Evolutionary conservation across 2,888 invertebrate genomes (phyloP).

Genomic region (Lasius fuliginosus): DNA sequence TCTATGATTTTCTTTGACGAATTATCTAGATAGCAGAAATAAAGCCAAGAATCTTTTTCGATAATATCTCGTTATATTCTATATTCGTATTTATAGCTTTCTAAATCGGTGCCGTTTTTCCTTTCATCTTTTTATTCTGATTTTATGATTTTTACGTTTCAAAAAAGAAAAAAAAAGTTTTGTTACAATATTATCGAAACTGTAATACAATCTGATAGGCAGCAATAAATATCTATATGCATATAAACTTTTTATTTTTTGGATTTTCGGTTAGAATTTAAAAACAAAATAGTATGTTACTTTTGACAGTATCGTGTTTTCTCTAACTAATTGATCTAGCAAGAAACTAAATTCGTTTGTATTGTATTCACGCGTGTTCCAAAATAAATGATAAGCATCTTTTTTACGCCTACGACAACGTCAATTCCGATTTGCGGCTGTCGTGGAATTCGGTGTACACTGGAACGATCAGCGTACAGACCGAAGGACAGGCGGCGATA

Average conservation of each 20-base stretch:
- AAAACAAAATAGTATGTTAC: neutral
- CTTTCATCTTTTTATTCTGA: too few species aligned
- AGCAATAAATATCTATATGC: neutral
- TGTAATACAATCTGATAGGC: neutral
- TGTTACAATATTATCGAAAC: neutral
- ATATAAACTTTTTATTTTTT: neutral
- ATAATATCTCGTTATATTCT: neutral
- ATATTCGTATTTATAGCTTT: too few species aligned
- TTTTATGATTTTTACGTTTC: too few species aligned
- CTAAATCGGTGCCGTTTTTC: too few species aligned
- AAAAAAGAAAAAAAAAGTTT: neutral
- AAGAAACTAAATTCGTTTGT: neutral
- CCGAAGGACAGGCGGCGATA: conserved; percentile 66
- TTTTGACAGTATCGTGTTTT: neutral
- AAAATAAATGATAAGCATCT: neutral
- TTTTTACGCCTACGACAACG: neutral
- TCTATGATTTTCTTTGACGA: neutral
- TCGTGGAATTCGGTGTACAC: conserved; percentile 56
- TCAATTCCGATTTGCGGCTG: conserved; percentile 9
- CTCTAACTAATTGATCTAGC: neutral
- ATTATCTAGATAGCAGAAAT: neutral
- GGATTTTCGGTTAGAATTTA: neutral
- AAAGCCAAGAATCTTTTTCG: neutral
- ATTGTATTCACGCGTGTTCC: neutral
- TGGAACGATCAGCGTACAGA: conserved; percentile 44